Percentiles rank a stretch among this genome's conserved stretches.
phyloP scores from a whole-genome alignment of 2,888 invertebrate genomes.

The Dasypogon diadema region DNA sequence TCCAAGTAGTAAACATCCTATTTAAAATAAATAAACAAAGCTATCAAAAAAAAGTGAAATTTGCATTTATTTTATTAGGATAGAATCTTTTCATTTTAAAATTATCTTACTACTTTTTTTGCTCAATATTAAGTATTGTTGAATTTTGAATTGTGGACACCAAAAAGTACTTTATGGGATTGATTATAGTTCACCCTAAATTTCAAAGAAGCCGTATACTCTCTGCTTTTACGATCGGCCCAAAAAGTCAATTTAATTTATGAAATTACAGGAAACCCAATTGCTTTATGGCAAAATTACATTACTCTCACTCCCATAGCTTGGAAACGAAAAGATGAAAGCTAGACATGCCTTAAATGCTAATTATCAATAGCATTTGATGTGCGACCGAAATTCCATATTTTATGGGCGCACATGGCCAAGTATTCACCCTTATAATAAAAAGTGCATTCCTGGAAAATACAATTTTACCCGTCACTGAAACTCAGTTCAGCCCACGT shows the following conservation, averaged over 20 bases:
- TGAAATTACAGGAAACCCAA: not conserved
- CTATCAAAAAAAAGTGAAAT: too few relatives aligned
- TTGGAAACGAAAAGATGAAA: not conserved
- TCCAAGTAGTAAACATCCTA: too few relatives aligned
- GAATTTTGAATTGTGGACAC: too few relatives aligned
- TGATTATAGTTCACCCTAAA: too few relatives aligned
- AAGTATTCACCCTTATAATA: not conserved
- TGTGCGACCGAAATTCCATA: constrained; percentile 5
- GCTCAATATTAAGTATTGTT: too few relatives aligned
- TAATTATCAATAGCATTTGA: constrained; percentile 50
- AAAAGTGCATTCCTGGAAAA: constrained; percentile 29
- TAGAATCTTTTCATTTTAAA: too few relatives aligned
- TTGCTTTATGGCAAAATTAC: not conserved
- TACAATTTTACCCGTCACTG: not conserved
- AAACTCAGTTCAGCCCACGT: not conserved
- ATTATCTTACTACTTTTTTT: too few relatives aligned
- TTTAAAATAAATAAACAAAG: too few relatives aligned
- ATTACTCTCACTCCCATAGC: not conserved
- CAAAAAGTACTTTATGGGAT: too few relatives aligned
- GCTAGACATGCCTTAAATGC: constrained; percentile 35
- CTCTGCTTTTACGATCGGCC: too few relatives aligned
- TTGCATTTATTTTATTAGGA: too few relatives aligned
- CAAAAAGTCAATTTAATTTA: constrained; percentile 24
- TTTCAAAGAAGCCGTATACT: too few relatives aligned
- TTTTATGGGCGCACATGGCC: constrained; percentile 36